Percentiles rank a stretch among this genome's conserved stretches.
These are phyloP conservation scores for Microplitis demolitor DNA, from an alignment of 1,140 invertebrate species.

Conservation along the genomic window DNA sequence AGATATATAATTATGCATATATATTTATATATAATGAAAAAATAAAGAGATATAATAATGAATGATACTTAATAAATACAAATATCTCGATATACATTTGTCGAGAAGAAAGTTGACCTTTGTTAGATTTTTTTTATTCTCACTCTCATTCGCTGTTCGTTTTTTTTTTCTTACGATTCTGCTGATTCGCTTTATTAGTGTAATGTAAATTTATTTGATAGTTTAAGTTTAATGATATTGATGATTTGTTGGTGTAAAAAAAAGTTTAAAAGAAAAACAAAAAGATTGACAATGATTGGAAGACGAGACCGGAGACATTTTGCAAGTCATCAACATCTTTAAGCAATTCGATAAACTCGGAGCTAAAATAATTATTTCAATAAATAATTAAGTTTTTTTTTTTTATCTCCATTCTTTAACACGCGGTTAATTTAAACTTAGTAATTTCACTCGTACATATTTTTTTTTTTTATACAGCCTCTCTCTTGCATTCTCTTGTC, in stretches of 20 bases:
- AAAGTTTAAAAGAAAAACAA: neutral
- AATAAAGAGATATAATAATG: neutral
- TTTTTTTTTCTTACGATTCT: neutral
- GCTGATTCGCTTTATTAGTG: neutral
- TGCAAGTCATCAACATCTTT: neutral
- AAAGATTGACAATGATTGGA: conserved; percentile 4
- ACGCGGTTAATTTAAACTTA: too few species aligned
- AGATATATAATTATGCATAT: neutral
- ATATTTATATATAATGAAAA: neutral
- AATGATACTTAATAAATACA: neutral
- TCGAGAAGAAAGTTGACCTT: neutral
- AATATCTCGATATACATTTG: neutral
- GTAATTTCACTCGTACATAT: too few species aligned
- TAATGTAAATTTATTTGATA: neutral
- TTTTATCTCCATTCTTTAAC: too few species aligned
- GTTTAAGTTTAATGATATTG: conserved; percentile 4
- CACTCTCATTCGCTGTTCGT: neutral
- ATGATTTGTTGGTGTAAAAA: neutral
- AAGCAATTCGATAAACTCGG: neutral
- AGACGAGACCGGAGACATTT: conserved; percentile 20
- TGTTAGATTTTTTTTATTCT: neutral
- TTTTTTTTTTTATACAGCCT: too few species aligned
- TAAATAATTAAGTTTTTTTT: neutral
- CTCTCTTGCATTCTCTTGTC: too few species aligned
- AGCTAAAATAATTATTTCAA: neutral